phyloP scores from a whole-genome alignment of 2,888 invertebrate genomes.

The Microdon myrmicae region DNA sequence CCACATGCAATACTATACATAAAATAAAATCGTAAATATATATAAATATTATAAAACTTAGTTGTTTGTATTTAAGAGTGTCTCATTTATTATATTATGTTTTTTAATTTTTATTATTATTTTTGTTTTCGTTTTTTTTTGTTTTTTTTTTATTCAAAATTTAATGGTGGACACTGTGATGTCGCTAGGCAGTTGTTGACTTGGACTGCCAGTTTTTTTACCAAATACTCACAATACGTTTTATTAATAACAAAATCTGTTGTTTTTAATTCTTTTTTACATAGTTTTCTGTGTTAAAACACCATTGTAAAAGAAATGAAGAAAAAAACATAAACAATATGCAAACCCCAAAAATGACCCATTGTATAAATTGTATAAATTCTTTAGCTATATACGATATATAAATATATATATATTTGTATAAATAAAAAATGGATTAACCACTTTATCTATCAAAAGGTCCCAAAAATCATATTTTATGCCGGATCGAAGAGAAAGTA shows the following conservation, averaged over 20 bases:
- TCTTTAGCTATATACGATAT: conserved; percentile 36
- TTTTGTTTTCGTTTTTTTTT: conserved; percentile 12
- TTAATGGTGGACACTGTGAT: conserved; percentile 32
- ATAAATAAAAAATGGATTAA: too few species aligned
- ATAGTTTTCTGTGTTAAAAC: conserved; percentile 21
- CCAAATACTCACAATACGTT: conserved; percentile 46
- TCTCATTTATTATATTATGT: conserved; percentile 16
- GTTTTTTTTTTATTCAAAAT: conserved; percentile 5
- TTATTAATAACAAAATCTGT: conserved; percentile 28
- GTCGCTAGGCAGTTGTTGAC: conserved; percentile 25
- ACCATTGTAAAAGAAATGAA: conserved; percentile 40
- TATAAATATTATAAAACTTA: too few species aligned
- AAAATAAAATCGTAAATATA: too few species aligned
- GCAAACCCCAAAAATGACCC: conserved; percentile 16
- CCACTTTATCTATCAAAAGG: too few species aligned
- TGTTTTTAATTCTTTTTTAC: conserved; percentile 13
- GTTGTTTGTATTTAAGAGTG: too few species aligned
- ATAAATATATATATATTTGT: too few species aligned
- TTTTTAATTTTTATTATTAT: conserved; percentile 11
- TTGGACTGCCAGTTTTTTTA: conserved; percentile 11
- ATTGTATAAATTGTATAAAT: conserved; percentile 51
- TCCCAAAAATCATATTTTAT: too few species aligned
- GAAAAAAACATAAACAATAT: conserved; percentile 29
- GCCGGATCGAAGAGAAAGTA: too few species aligned
- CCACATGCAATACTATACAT: conserved; percentile 43